Evolutionary conservation across 2,888 invertebrate genomes (phyloP), one percentile per base, ranked within the genome.

Genomic region (Nineta flava): DNA sequence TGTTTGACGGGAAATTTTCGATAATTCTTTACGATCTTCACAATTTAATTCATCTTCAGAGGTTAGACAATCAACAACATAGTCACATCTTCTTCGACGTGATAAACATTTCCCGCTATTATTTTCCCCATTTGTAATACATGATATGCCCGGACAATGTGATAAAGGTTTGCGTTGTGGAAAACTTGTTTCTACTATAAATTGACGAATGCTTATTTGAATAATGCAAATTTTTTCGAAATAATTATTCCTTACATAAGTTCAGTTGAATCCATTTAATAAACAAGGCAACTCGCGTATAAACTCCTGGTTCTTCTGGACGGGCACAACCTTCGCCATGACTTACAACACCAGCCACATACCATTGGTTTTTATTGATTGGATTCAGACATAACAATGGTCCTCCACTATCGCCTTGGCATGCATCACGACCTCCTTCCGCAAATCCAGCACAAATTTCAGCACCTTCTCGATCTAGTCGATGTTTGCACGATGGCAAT

Each of bases 281-380:
- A 60, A 77, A 87, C 21, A 80, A 68, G 54, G 82, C 79, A 16
- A 90, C 81, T 65, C 83, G 73, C 0, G 88, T 87, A 59, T 91
- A 91, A 45, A 81, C 87, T 2, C 90, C 90, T 15, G 87, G 85
- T 62, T 88, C 85, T 52, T 77, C 73, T 48, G 82, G 77, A 55
- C 84, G 74, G 16, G 78, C 91, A 64, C 91, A 91, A 3, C 91
- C 91, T 58, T 86, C 81, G 19, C 91, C 91, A 60, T 90, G 88
- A 60, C 88, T 88, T 0, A 91, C 86, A 47, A 91, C 75, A 1
- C 90, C 91, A 5, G 82, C 87, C 52, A 87, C 70, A 61, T 86
- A 87, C 83, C 85, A 87, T 59, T 82, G 81, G 53, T 76, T 73
- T 0, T 71, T 64, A 59, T 76, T 74, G 51, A 72, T 69, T 40